Evolutionary conservation across 2,888 invertebrate species (phyloP), one percentile per base, ranked within the genome.

Genomic region (Cosmia pyralina): DNA sequence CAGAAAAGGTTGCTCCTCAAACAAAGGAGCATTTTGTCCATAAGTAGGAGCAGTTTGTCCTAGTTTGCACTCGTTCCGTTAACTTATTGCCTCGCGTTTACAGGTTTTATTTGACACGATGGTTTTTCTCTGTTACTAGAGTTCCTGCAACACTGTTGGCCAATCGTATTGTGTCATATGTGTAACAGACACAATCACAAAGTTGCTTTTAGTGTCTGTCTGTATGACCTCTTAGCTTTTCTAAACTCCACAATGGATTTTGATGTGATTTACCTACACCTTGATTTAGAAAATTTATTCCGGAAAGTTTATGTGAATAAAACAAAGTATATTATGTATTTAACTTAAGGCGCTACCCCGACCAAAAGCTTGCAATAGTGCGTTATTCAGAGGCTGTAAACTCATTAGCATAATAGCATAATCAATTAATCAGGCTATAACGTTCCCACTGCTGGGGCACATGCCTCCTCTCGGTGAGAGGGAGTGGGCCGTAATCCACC

Each of bases 101-200:
- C 66, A 44, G 58, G 59, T 67, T 82, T 82, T 75, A 70, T 79
- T 76, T 55, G 69, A 75, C 69, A 57, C 57, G n/a, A n/a, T n/a
- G n/a, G n/a, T 73, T 67, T 52, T 70, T 34, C 59, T 58, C 22
- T 46, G 48, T 38, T 13, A 22, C 22, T 63, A 17, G 11, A 60
- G 34, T 55, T 65, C 38, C 6, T 53, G 8, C 17, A 55, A 58
- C 28, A 17, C 65, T 67, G 28, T 50, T 34, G 50, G 50, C 38
- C 58, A 28, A 38, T 52, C 13, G 15, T 22, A 46, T 63, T 62
- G 50, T 63, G 11, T 48, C 13, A 6, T 10, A 53, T 52, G n/a
- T 10, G 28, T 15, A 28, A 59, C n/a, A 22, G 13, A 38, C 8
- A 44, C n/a, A 38, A 13, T 53, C 22, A 53, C 6, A 8, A 50